Percentiles rank a stretch among this genome's conserved stretches.
phyloP scores from a whole-genome alignment of 2,113 vertebrate genomes.

The Mastomys coucha region DNA sequence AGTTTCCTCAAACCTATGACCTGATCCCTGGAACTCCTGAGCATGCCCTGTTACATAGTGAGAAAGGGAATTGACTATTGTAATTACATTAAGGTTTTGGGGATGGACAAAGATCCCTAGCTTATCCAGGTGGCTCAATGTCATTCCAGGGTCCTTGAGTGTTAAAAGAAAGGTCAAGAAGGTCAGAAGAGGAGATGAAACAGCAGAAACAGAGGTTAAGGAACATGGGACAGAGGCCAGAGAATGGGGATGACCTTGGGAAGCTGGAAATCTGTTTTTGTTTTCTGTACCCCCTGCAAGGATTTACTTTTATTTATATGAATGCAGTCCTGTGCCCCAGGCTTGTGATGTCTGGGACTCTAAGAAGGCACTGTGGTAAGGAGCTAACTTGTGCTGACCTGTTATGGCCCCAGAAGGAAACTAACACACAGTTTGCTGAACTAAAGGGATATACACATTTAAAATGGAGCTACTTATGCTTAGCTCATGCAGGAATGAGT shows the following conservation, averaged over 20 bases:
- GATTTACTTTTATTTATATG: too few species aligned
- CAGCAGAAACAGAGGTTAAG: background rate
- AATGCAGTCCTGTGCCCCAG: accelerated
- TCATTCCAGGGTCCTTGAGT: background rate
- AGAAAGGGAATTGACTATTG: background rate
- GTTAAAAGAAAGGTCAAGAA: background rate
- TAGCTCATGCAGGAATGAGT: background rate
- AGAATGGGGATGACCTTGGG: accelerated
- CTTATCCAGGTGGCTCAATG: background rate
- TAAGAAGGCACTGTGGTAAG: too few species aligned
- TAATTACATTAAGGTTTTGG: background rate
- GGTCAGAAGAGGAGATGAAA: background rate
- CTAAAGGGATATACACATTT: background rate
- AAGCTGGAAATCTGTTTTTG: background rate
- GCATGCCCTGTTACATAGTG: background rate
- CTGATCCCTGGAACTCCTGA: too few species aligned
- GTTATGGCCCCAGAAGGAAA: background rate
- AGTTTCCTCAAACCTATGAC: background rate
- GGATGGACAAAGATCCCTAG: background rate
- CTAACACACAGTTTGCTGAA: accelerated
- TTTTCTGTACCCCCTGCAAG: background rate
- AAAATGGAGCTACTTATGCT: background rate
- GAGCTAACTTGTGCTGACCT: background rate
- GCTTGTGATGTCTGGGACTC: too few species aligned
- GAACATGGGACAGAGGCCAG: accelerated